phyloP scores from a whole-genome alignment of 2,888 invertebrate species.

The Pristionchus entomophagus region DNA sequence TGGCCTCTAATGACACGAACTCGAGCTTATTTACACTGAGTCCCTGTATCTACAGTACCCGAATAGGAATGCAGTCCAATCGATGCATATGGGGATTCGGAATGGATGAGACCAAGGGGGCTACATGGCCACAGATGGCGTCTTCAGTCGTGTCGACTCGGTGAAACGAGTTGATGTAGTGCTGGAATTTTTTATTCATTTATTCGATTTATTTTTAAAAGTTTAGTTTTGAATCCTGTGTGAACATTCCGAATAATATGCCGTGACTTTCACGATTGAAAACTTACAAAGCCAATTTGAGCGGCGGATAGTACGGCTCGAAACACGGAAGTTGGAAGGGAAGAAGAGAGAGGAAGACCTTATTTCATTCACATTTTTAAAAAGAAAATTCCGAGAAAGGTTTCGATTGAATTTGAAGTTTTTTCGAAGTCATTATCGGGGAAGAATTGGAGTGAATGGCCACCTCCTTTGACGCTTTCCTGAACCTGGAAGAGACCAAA shows the following conservation, averaged over 20 bases:
- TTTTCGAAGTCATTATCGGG: too few species aligned
- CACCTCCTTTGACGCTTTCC: conserved; percentile 64
- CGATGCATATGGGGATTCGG: too few species aligned
- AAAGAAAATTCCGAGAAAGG: too few species aligned
- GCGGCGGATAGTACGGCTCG: conserved; percentile 31
- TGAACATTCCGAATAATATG: too few species aligned
- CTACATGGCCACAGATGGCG: background rate
- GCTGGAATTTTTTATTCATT: background rate
- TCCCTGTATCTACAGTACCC: too few species aligned
- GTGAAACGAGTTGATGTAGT: background rate
- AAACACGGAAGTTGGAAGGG: background rate
- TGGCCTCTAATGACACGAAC: too few species aligned
- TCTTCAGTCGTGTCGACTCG: background rate
- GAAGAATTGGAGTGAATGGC: background rate
- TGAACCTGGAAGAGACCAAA: conserved; percentile 61
- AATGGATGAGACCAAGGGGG: background rate
- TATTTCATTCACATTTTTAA: too few species aligned
- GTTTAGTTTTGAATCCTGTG: too few species aligned
- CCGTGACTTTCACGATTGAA: too few species aligned
- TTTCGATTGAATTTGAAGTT: background rate
- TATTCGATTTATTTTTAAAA: background rate
- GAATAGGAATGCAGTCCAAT: too few species aligned
- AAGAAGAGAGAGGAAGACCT: conserved; percentile 43
- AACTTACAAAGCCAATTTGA: conserved; percentile 38
- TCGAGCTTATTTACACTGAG: too few species aligned